Conservation (phyloP, 2,113 vertebrate genomes). For the Cygnus buccinator region DNA sequence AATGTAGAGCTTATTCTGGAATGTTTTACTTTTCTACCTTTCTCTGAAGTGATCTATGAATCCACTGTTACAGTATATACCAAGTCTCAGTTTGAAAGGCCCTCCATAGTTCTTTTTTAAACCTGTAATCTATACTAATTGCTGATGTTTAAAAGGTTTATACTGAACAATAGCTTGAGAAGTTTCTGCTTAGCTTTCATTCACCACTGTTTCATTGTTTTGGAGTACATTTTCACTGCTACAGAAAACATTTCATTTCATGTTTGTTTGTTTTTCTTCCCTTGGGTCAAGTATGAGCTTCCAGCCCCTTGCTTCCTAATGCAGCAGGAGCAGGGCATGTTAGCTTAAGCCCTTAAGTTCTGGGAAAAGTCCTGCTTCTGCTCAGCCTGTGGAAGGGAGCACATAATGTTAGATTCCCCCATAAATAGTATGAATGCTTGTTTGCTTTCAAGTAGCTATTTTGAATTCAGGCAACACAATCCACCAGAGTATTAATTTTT, state of each 20-base stretch:
- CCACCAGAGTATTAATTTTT: neutral
- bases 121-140: neutral
- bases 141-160: neutral
- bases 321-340: neutral
- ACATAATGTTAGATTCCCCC: neutral
- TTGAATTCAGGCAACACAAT: neutral
- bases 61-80: neutral
- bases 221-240: neutral
- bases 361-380: neutral
- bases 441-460: slow-evolving; percentile 18
- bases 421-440: neutral
- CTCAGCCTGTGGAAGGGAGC: neutral
- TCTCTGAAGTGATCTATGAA: neutral
- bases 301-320: neutral
- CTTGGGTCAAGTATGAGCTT: neutral
- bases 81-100: neutral
- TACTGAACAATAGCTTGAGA: neutral
- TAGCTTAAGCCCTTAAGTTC: neutral
- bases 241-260: neutral
- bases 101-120: neutral
- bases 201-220: neutral
- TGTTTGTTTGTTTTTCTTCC: neutral
- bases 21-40: neutral
- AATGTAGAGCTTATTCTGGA: neutral
- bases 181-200: neutral